phyloP scores from a whole-genome alignment of 2,888 invertebrate species.

The Augiades crinisus region DNA sequence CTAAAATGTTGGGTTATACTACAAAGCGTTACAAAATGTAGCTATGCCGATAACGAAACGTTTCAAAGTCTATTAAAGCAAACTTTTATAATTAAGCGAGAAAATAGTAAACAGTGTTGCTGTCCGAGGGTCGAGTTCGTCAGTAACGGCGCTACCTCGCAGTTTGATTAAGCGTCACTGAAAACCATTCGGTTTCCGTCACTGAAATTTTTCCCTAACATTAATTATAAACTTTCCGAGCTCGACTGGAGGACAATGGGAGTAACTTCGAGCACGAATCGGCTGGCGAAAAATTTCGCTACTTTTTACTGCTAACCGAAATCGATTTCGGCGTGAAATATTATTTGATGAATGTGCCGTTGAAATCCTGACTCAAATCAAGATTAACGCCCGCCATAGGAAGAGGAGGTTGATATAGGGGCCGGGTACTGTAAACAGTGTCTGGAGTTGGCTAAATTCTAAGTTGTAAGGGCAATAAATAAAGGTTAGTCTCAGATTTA shows the following conservation, averaged over 20 bases:
- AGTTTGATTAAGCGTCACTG: constrained; percentile 56
- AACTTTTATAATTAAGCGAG: constrained; percentile 14
- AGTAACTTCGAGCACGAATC: constrained; percentile 39
- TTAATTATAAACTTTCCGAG: constrained; percentile 63
- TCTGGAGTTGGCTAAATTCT: constrained; percentile 11
- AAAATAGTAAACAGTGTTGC: constrained; percentile 13
- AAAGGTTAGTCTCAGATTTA: constrained; percentile 18
- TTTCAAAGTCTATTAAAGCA: not conserved
- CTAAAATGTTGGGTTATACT: too few relatives aligned
- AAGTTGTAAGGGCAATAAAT: constrained; percentile 17
- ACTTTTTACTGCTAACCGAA: constrained; percentile 19
- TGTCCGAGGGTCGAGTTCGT: constrained; percentile 22
- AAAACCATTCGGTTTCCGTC: constrained; percentile 49
- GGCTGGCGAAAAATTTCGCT: constrained; percentile 10
- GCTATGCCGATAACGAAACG: not conserved
- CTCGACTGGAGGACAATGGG: constrained; percentile 51
- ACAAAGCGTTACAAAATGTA: not conserved
- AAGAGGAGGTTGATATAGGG: constrained; percentile 9
- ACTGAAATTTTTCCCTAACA: constrained; percentile 51
- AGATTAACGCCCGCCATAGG: constrained; percentile 17
- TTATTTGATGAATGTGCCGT: constrained; percentile 23
- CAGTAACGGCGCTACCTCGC: constrained; percentile 32
- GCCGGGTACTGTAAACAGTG: constrained; percentile 7
- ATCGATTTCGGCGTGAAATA: constrained; percentile 23
- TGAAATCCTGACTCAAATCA: constrained; percentile 18